Percentiles rank a stretch among this genome's conserved stretches.
Conservation (phyloP, 1,140 invertebrate genomes). For the Chlorops oryzae region DNA sequence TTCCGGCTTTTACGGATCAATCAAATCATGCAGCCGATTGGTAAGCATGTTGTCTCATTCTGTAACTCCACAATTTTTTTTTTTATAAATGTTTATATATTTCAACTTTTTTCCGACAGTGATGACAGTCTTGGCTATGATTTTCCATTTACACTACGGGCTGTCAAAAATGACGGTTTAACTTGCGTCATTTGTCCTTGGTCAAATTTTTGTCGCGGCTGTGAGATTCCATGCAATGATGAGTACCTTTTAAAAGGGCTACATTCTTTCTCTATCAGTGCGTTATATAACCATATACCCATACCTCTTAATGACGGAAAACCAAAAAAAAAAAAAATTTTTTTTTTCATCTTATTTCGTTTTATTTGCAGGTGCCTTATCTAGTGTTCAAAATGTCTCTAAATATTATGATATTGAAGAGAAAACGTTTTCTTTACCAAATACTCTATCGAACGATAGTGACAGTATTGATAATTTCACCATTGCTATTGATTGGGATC, state of each 20-base stretch:
- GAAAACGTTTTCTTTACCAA: neutral
- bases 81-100: conserved; percentile 7
- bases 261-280: no score
- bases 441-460: no score
- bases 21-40: conserved; percentile 84
- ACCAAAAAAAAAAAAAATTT: no score
- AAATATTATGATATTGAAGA: no score
- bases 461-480: conserved; percentile 43
- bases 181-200: conserved; percentile 77
- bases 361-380: no score
- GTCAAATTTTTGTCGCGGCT: conserved; percentile 80
- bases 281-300: no score
- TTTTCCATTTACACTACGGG: conserved; percentile 78
- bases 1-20: conserved; percentile 61
- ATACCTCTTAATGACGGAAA: no score
- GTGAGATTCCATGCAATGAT: conserved; percentile 66
- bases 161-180: conserved; percentile 63
- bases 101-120: conserved; percentile 52
- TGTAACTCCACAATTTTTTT: neutral
- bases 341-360: no score
- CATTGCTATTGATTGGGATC: conserved; percentile 65
- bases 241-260: conserved; percentile 45
- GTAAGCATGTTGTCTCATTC: conserved; percentile 48
- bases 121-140: conserved; percentile 85
- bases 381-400: conserved; percentile 33